A percentile compares a stretch with the other conserved stretches of the same genome.
Conservation (phyloP, 2,113 vertebrate species). For the Noctilio leporinus region DNA sequence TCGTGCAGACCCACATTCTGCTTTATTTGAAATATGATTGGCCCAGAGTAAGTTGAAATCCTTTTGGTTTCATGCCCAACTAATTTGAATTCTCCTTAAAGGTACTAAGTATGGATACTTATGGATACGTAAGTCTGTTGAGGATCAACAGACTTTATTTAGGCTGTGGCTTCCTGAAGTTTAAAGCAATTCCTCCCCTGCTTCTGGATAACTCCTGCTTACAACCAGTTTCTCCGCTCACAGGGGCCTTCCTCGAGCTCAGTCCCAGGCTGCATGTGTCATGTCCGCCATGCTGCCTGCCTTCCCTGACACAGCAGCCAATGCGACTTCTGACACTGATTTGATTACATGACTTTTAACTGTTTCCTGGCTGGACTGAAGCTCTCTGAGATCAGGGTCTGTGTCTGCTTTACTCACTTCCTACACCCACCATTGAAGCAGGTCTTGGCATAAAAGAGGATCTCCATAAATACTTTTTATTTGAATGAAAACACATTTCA, state of each 20-base stretch:
- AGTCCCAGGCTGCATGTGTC: background rate
- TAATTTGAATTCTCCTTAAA: slow-evolving; percentile 4
- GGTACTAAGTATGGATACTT: background rate
- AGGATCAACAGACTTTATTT: background rate
- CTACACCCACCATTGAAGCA: background rate
- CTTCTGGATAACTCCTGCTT: background rate
- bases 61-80: background rate
- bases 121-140: background rate
- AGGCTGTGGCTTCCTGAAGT: background rate
- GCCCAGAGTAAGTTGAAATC: background rate
- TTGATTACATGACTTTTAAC: background rate
- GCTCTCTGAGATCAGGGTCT: background rate
- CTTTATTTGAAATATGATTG: background rate
- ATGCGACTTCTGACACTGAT: background rate
- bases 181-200: background rate
- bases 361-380: background rate
- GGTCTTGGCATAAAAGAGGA: background rate
- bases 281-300: rapidly evolving
- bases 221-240: background rate
- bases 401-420: background rate
- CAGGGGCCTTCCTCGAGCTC: background rate
- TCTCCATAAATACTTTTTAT: background rate
- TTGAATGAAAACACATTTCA: slow-evolving; percentile 1
- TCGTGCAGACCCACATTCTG: background rate
- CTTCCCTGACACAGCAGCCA: background rate